Percentiles rank a stretch among this genome's conserved stretches.
Conservation (phyloP, 2,113 vertebrate species). For the Macaca fascicularis region DNA sequence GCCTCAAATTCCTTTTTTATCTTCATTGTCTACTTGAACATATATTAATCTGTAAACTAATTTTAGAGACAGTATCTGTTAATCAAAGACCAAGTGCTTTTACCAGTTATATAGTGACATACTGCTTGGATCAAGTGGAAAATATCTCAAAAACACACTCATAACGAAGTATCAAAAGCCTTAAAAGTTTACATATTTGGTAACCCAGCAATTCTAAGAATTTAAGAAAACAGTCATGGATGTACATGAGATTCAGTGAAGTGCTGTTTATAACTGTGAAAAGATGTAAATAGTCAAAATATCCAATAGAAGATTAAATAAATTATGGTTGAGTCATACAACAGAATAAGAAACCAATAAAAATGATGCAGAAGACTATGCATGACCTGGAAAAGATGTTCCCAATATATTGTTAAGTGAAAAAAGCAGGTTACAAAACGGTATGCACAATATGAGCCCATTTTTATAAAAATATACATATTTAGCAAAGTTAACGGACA, state of each 20-base stretch:
- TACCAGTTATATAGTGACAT: background rate
- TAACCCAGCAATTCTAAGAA: conserved; percentile 18
- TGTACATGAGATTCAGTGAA: conserved; percentile 54
- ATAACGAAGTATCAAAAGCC: background rate
- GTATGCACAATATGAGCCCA: conserved; percentile 63
- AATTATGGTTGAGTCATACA: conserved; percentile 62
- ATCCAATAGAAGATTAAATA: conserved; percentile 54
- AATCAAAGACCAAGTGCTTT: background rate
- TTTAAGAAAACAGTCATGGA: conserved; percentile 59
- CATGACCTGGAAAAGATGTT: conserved; percentile 51
- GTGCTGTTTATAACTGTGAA: conserved; percentile 65
- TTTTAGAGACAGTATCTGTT: background rate
- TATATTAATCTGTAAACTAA: background rate
- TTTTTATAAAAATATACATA: conserved; percentile 79
- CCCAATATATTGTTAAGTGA: conserved; percentile 67
- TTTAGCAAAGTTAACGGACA: conserved; percentile 73
- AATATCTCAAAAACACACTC: background rate
- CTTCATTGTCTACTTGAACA: conserved; percentile 30
- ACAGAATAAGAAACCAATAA: conserved; percentile 51
- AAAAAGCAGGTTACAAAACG: conserved; percentile 71
- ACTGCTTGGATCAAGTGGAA: background rate
- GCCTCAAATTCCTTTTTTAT: background rate
- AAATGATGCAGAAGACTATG: conserved; percentile 40
- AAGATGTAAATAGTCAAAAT: conserved; percentile 63
- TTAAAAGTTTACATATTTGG: background rate